Evolutionary conservation across 2,888 invertebrate genomes (phyloP).

Genomic region (Melanchra persicariae): DNA sequence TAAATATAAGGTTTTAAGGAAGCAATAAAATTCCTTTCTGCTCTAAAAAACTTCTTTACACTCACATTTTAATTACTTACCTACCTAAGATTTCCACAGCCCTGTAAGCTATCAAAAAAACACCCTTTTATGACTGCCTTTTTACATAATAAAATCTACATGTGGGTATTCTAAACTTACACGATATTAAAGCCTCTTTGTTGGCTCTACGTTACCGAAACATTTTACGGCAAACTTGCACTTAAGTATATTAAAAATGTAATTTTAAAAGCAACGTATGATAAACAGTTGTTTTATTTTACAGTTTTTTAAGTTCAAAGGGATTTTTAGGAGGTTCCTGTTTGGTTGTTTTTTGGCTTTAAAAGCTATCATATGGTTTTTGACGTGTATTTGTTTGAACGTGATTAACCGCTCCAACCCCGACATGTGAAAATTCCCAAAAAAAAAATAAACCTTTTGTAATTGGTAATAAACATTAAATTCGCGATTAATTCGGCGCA

Average conservation of each 20-base stretch:
- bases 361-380: constrained; percentile 2
- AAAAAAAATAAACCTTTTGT: too few species aligned
- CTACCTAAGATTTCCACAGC: background rate
- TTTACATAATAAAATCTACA: constrained; percentile 44
- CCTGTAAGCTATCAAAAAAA: background rate
- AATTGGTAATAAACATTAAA: too few species aligned
- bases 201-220: constrained; percentile 42
- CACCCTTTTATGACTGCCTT: constrained; percentile 12
- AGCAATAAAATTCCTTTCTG: background rate
- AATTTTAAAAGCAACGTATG: constrained; percentile 61
- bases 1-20: background rate
- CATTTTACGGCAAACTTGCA: constrained; percentile 63
- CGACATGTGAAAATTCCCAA: too few species aligned
- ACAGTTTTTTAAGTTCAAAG: constrained; percentile 42
- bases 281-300: constrained; percentile 50
- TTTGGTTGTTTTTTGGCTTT: constrained; percentile 5
- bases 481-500: too few species aligned
- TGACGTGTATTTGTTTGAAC: background rate
- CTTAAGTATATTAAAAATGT: constrained; percentile 78
- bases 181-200: constrained; percentile 49
- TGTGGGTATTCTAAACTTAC: constrained; percentile 38
- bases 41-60: background rate
- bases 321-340: constrained; percentile 29
- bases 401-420: too few species aligned
- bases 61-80: constrained; percentile 17